These are phyloP conservation scores for Oryzias dopingdopingensis DNA, from an alignment of 2,797 vertebrate genomes.

Conservation along the genomic window DNA sequence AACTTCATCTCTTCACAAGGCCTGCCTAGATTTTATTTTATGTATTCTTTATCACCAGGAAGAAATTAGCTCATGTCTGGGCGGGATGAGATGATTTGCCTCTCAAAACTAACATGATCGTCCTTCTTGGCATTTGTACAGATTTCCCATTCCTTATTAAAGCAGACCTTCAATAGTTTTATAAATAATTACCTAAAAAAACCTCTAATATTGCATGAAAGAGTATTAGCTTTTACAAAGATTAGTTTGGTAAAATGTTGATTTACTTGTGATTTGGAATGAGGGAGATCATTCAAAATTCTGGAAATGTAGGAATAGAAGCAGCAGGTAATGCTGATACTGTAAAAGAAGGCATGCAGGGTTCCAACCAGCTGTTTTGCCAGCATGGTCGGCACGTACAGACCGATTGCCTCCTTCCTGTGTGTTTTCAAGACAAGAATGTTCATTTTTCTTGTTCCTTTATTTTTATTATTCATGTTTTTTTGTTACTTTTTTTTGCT, in stretches of 20 bases:
- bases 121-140: slow-evolving; percentile 50
- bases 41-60: slow-evolving; percentile 67
- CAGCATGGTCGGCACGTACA: slow-evolving; percentile 5
- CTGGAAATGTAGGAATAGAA: slow-evolving; percentile 51
- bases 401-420: slow-evolving; percentile 34
- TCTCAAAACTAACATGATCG: slow-evolving; percentile 44
- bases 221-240: slow-evolving; percentile 6
- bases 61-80: slow-evolving; percentile 70
- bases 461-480: not conserved
- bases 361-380: slow-evolving; percentile 22
- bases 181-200: slow-evolving; percentile 60
- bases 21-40: slow-evolving; percentile 68
- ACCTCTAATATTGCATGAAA: slow-evolving; percentile 16
- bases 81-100: slow-evolving; percentile 38
- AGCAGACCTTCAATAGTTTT: slow-evolving; percentile 54
- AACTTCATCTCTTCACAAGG: slow-evolving; percentile 53
- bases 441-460: not conserved
- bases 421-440: slow-evolving; percentile 18
- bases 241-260: slow-evolving; percentile 55
- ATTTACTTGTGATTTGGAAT: slow-evolving; percentile 46
- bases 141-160: slow-evolving; percentile 60
- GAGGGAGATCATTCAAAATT: slow-evolving; percentile 53
- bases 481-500: no score
- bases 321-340: slow-evolving; percentile 36
- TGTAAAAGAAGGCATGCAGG: slow-evolving; percentile 8